These are phyloP conservation scores for Ibidorhyncha struthersii DNA, from an alignment of 2,113 vertebrate species.

Conservation along the genomic window DNA sequence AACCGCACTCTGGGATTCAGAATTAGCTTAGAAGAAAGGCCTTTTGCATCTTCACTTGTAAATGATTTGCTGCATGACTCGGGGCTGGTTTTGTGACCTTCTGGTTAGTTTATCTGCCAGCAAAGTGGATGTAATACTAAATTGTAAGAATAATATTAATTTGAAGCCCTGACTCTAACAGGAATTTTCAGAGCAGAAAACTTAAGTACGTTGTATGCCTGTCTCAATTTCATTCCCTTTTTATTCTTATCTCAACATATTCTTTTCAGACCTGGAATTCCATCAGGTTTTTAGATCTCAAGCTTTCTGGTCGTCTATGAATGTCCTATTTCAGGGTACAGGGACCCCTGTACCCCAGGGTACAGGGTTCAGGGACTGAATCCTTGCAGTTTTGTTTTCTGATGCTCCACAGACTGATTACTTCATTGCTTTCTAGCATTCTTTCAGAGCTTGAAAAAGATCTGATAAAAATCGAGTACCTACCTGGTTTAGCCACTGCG, in stretches of 20 bases:
- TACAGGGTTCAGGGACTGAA: background rate
- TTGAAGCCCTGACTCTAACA: background rate
- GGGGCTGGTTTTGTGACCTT: background rate
- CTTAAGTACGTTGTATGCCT: background rate
- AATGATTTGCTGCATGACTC: background rate
- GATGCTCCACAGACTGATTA: background rate
- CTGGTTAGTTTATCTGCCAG: background rate
- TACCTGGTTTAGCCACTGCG: background rate
- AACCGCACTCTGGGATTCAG: background rate
- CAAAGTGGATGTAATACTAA: background rate
- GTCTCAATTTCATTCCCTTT: background rate
- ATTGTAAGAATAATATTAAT: background rate
- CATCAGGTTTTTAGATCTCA: background rate
- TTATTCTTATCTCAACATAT: background rate
- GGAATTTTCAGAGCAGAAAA: background rate
- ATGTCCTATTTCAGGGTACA: background rate
- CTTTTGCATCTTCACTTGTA: background rate
- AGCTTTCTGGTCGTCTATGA: background rate
- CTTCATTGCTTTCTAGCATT: background rate
- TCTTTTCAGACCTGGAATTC: background rate
- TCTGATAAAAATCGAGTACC: background rate
- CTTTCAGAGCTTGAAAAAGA: background rate
- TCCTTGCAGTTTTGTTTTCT: background rate
- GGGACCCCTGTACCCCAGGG: background rate
- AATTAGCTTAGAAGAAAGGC: background rate